Evolutionary conservation across 2,113 vertebrate species (phyloP).

Genomic region (Bothrops jararaca): DNA sequence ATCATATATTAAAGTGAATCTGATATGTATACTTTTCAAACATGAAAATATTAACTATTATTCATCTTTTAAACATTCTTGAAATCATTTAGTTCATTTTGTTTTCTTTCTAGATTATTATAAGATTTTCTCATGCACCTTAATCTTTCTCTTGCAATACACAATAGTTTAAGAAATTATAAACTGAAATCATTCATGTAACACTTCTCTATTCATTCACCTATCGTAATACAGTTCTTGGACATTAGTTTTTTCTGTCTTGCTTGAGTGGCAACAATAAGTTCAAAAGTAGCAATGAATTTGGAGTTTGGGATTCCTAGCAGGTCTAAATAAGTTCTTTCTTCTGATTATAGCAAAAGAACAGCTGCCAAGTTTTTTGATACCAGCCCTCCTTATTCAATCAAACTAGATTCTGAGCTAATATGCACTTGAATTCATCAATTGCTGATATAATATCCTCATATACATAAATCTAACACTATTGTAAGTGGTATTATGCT

Average conservation of each 20-base stretch:
- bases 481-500: neutral
- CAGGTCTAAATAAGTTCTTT: neutral
- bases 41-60: neutral
- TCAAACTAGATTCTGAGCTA: neutral
- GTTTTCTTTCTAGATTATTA: neutral
- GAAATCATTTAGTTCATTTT: neutral
- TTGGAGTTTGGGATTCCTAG: neutral
- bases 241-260: neutral
- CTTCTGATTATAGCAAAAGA: neutral
- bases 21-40: neutral
- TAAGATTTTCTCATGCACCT: neutral
- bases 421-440: neutral
- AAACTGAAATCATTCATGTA: neutral
- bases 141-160: neutral
- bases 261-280: neutral
- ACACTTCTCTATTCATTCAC: neutral
- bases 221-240: neutral
- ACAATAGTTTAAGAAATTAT: neutral
- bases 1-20: neutral
- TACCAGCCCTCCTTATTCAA: neutral
- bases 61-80: neutral
- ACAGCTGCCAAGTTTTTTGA: neutral
- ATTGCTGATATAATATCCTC: neutral
- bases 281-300: neutral
- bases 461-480: neutral